phyloP scores from a whole-genome alignment of 2,113 vertebrate genomes.

The Noturus placidus region DNA sequence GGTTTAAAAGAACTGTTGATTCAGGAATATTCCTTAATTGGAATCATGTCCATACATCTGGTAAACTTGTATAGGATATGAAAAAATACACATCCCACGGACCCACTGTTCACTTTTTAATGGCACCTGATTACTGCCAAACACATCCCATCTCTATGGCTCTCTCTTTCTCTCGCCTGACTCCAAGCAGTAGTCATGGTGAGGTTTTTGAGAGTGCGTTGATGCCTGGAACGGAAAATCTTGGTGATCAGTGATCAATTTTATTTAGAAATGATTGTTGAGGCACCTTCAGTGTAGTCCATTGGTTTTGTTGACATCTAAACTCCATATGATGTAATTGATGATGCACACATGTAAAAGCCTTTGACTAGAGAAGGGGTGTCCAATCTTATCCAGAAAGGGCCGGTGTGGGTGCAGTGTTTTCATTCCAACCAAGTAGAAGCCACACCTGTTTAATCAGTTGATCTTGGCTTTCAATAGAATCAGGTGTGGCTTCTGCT shows the following conservation, averaged over 20 bases:
- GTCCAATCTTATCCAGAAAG: too few species aligned
- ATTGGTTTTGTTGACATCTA: not conserved
- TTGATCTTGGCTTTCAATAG: too few species aligned
- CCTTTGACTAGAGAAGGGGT: not conserved
- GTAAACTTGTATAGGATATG: not conserved
- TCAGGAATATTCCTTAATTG: not conserved
- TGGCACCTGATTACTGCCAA: conserved; percentile 28
- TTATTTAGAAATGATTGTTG: conserved; percentile 38
- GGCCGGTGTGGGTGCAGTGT: too few species aligned
- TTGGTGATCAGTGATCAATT: conserved; percentile 16
- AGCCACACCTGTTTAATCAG: too few species aligned
- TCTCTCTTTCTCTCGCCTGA: not conserved
- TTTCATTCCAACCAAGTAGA: too few species aligned
- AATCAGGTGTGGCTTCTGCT: too few species aligned
- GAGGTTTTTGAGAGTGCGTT: not conserved
- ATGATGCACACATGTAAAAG: not conserved
- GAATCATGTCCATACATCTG: not conserved
- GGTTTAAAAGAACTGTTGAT: not conserved
- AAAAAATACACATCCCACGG: not conserved
- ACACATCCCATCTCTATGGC: conserved; percentile 26
- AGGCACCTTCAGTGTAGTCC: not conserved
- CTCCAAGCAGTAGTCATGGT: not conserved
- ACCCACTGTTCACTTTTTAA: not conserved
- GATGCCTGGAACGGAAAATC: conserved; percentile 34
- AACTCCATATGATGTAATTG: not conserved